A percentile compares a stretch with the other conserved stretches of the same genome.
Evolutionary conservation across 2,888 invertebrate genomes (phyloP).

Genomic region (Dryadula phaetusa): DNA sequence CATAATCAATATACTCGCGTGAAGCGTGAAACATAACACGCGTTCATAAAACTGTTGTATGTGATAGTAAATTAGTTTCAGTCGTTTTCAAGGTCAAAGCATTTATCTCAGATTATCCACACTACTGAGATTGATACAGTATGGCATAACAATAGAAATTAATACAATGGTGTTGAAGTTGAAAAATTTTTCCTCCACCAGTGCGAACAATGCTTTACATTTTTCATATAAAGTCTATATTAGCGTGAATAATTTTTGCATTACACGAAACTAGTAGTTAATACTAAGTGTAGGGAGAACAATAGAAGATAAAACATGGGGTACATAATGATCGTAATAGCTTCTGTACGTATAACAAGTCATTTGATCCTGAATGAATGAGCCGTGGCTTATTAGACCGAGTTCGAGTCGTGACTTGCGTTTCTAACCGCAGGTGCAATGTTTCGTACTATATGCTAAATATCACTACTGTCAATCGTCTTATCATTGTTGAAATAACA

Average conservation of each 20-base stretch:
- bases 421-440: constrained; percentile 39
- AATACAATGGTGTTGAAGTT: constrained; percentile 43
- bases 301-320: constrained; percentile 56
- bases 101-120: constrained; percentile 69
- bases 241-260: constrained; percentile 26
- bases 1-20: constrained; percentile 8
- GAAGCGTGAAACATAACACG: constrained; percentile 15
- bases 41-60: constrained; percentile 24
- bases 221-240: constrained; percentile 38
- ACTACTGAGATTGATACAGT: constrained; percentile 46
- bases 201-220: constrained; percentile 27
- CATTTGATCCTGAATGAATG: constrained; percentile 43
- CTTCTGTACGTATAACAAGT: constrained; percentile 48
- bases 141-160: constrained; percentile 44
- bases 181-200: constrained; percentile 8
- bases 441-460: constrained; percentile 17
- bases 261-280: constrained; percentile 41
- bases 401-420: constrained; percentile 44
- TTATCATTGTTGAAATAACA: not conserved
- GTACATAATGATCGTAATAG: constrained; percentile 49
- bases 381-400: constrained; percentile 41
- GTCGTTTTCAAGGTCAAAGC: constrained; percentile 60
- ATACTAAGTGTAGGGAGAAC: constrained; percentile 49
- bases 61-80: constrained; percentile 51
- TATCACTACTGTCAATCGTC: constrained; percentile 7